Evolutionary conservation across 2,113 vertebrate genomes (phyloP).

Genomic region (Phrynocephalus versicolor): DNA sequence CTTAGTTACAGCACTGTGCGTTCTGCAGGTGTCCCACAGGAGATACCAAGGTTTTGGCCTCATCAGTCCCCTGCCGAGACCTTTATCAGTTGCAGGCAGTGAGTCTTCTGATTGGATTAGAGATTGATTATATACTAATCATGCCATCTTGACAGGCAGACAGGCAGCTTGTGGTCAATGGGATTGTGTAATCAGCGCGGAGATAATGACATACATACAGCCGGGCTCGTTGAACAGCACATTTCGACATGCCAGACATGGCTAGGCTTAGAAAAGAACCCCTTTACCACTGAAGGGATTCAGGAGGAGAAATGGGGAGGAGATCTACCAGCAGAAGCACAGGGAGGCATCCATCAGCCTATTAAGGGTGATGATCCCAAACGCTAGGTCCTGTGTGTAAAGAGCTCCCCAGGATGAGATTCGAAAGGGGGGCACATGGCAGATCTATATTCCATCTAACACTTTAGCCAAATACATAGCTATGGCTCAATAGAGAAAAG

Average conservation of each 20-base stretch:
- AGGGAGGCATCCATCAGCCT: conserved; percentile 50
- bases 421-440: neutral
- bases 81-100: conserved; percentile 79
- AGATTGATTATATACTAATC: conserved; percentile 84
- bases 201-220: conserved; percentile 72
- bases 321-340: conserved; percentile 35
- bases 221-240: conserved; percentile 67
- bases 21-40: conserved; percentile 67
- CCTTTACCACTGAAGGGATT: conserved; percentile 42
- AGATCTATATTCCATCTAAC: neutral
- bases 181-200: conserved; percentile 83
- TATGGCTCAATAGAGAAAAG: neutral
- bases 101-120: conserved; percentile 84
- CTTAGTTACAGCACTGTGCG: conserved; percentile 66
- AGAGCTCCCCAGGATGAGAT: neutral
- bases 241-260: conserved; percentile 48
- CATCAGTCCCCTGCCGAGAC: conserved; percentile 80
- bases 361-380: conserved; percentile 32
- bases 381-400: conserved; percentile 2
- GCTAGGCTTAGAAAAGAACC: conserved; percentile 22
- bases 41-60: conserved; percentile 73
- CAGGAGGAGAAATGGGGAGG: conserved; percentile 51
- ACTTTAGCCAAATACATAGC: neutral
- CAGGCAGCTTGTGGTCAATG: conserved; percentile 79
- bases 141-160: conserved; percentile 73